Base-by-base conservation (phyloP, 2,888 invertebrate species). In the Merodon equestris region DNA sequence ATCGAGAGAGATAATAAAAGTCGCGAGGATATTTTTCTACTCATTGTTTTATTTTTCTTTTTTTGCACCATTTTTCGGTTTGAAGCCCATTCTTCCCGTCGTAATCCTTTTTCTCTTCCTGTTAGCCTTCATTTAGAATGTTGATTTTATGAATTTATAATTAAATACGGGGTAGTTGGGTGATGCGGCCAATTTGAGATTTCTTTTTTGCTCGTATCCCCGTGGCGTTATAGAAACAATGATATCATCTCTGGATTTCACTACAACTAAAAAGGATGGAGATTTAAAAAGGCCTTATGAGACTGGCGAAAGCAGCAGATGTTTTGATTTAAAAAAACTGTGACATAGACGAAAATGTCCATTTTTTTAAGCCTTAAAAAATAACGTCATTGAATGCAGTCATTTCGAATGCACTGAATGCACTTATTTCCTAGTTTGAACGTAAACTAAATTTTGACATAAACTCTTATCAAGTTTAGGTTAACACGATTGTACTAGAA, bases 81-180 rank as follows among this genome's bases (percentile, higher is more conserved):
- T 40, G 40, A n/a, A 10, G 10, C 40, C 10, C 5, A 27, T 27
- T 27, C 27, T 27, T 27, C 27, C 7, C 27, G 7, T 27, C 7
- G 7, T 27, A 27, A 27, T 27, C 27, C 27, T 27, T 18, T n/a
- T 54, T 36, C 13, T 50, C n/a, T 3, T 50, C 19, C n/a, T 50
- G 40, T 40, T 40, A 10, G 40, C 19, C 36, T 36, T 42, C 47
- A 53, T 47, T 71, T 57, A 50, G 56, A 34, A 63, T 71, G 64
- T 76, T 72, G 76, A 72, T 71, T 77, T 67, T 72, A 9, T 57
- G 76, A 77, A 77, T 77, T 77, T 61, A 60, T 76, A 76, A 76
- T 76, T 66, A 42, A 70, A 61, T 47, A 15, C n/a, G 54, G 47
- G 38, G 18, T 27, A 27, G 42, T 17, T 9, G 34, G 45, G 4